phyloP scores from a whole-genome alignment of 1,140 invertebrate genomes.

The Phenacoccus solenopsis region DNA sequence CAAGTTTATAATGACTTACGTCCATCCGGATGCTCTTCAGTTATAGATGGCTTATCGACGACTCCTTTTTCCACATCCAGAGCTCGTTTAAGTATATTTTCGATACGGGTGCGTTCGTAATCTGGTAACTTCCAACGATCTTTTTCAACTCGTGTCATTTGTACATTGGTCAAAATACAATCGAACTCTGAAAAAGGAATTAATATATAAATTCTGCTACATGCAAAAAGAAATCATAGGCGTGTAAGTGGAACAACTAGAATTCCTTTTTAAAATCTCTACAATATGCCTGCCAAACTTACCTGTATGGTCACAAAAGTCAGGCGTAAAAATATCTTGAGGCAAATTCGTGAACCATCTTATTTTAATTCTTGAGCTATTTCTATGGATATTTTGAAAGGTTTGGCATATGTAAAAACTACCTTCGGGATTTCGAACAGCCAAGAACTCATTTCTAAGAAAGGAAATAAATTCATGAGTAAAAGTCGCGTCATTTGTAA shows the following conservation, averaged over 20 bases:
- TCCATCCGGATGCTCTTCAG: conserved; percentile 75
- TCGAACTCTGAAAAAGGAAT: conserved; percentile 57
- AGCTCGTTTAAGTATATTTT: conserved; percentile 72
- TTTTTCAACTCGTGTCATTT: conserved; percentile 57
- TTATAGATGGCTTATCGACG: conserved; percentile 46
- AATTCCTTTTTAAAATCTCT: too few relatives aligned
- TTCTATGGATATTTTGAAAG: conserved; percentile 79
- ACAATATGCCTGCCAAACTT: too few relatives aligned
- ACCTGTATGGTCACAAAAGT: conserved; percentile 81
- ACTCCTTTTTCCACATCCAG: conserved; percentile 66
- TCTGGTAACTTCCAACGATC: conserved; percentile 55
- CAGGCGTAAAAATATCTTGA: conserved; percentile 55
- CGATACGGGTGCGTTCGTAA: conserved; percentile 58
- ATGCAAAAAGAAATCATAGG: too few relatives aligned
- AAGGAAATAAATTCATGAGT: too few relatives aligned
- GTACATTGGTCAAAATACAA: conserved; percentile 74
- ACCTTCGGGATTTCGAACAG: conserved; percentile 74
- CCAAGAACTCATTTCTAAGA: conserved; percentile 70
- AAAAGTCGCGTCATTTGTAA: too few relatives aligned
- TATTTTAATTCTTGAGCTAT: conserved; percentile 66
- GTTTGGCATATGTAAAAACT: conserved; percentile 84
- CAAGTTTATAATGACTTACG: conserved; percentile 42
- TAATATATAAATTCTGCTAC: too few relatives aligned
- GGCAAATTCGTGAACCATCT: conserved; percentile 69
- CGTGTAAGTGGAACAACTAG: too few relatives aligned